These are phyloP conservation scores for Rhyzopertha dominica DNA, from an alignment of 1,140 invertebrate species.

Conservation along the genomic window DNA sequence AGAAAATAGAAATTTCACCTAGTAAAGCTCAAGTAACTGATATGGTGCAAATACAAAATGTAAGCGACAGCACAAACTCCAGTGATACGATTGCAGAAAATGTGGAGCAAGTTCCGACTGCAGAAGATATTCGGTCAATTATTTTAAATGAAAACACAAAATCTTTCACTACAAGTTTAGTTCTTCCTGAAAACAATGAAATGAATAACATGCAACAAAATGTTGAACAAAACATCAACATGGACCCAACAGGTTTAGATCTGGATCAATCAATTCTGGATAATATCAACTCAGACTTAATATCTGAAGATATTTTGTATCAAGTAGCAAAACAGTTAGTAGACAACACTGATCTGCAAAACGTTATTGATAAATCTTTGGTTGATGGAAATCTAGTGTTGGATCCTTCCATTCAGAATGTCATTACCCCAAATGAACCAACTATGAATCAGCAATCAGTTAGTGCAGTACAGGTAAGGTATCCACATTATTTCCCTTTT, in stretches of 20 bases:
- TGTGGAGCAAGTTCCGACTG: constrained; percentile 24
- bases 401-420: constrained; percentile 26
- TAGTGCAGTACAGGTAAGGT: too few species aligned
- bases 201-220: too few species aligned
- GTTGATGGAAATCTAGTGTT: constrained; percentile 46
- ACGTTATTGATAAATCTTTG: constrained; percentile 60
- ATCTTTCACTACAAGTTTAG: constrained; percentile 40
- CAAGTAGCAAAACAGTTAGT: constrained; percentile 60
- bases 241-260: constrained; percentile 35
- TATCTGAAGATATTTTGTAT: constrained; percentile 61
- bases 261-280: constrained; percentile 47
- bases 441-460: too few species aligned
- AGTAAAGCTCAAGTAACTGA: too few species aligned
- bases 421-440: too few species aligned
- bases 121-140: constrained; percentile 34
- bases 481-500: too few species aligned
- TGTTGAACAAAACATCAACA: constrained; percentile 31
- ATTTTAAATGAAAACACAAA: constrained; percentile 39
- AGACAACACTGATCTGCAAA: constrained; percentile 61
- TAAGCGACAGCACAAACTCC: constrained; percentile 16
- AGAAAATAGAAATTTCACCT: too few species aligned
- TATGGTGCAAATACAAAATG: too few species aligned
- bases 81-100: constrained; percentile 16
- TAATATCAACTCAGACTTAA: constrained; percentile 52
- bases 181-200: constrained; percentile 21